Evolutionary conservation across 2,888 invertebrate species (phyloP).

Genomic region (Acleris laterana): DNA sequence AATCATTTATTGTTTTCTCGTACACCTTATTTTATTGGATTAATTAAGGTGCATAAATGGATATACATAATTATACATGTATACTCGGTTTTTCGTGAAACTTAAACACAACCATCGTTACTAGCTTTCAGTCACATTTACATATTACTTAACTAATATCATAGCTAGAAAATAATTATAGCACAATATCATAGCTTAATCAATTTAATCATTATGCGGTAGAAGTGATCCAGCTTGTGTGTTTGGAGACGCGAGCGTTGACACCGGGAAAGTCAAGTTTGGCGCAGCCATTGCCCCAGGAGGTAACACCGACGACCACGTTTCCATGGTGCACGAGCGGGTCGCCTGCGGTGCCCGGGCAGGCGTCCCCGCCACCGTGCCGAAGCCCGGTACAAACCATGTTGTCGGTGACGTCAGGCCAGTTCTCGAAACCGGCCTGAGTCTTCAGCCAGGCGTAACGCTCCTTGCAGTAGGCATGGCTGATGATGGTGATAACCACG

Average conservation of each 20-base stretch:
- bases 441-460: slow-evolving; percentile 51
- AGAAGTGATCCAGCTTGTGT: slow-evolving; percentile 56
- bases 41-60: too few species aligned
- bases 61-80: too few species aligned
- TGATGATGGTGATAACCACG: slow-evolving; percentile 53
- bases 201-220: slow-evolving; percentile 40
- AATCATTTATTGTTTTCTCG: too few species aligned
- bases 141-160: too few species aligned
- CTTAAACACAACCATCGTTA: too few species aligned
- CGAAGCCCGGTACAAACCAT: slow-evolving; percentile 63
- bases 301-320: slow-evolving; percentile 72
- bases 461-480: slow-evolving; percentile 50
- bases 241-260: slow-evolving; percentile 68
- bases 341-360: slow-evolving; percentile 82
- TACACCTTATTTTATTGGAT: too few species aligned
- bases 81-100: too few species aligned
- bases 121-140: too few species aligned
- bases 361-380: slow-evolving; percentile 60
- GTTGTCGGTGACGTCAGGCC: slow-evolving; percentile 51
- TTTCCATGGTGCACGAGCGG: slow-evolving; percentile 67
- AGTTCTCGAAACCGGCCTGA: slow-evolving; percentile 42
- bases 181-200: too few species aligned
- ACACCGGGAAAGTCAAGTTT: slow-evolving; percentile 76
- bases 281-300: slow-evolving; percentile 79
- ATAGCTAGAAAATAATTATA: too few species aligned